A percentile compares a stretch with the other conserved stretches of the same genome.
phyloP scores from a whole-genome alignment of 2,113 vertebrate genomes.

The Solenodon paradoxus region DNA sequence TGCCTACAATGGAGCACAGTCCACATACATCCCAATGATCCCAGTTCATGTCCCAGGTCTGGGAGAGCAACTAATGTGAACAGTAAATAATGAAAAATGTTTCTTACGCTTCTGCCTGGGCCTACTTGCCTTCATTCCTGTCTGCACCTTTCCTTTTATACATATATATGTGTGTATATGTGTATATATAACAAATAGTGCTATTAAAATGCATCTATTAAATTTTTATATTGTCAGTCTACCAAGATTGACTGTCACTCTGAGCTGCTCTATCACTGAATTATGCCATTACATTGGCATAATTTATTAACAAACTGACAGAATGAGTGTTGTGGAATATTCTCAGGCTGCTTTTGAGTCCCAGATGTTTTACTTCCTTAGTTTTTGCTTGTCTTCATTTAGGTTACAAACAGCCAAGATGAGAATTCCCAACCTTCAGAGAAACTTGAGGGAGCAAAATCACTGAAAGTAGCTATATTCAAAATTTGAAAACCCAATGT shows the following conservation, averaged over 20 bases:
- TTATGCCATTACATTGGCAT: background rate
- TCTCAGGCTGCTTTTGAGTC: background rate
- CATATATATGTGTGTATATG: no score
- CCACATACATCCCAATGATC: no score
- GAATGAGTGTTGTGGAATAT: background rate
- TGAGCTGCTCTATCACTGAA: background rate
- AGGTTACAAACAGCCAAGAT: background rate
- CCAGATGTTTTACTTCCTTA: background rate
- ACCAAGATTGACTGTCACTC: background rate
- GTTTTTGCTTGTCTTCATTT: slow-evolving; percentile 21
- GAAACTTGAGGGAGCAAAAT: background rate
- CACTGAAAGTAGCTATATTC: no score
- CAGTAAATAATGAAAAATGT: no score
- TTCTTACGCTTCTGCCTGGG: no score
- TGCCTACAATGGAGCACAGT: no score
- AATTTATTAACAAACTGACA: background rate
- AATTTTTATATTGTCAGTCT: slow-evolving; percentile 44
- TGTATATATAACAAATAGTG: no score
- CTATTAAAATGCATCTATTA: slow-evolving; percentile 40
- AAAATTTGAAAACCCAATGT: no score
- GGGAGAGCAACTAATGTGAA: no score
- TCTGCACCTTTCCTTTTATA: no score
- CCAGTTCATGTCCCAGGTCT: no score
- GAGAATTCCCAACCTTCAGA: slow-evolving; percentile 10
- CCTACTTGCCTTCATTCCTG: no score